Evolutionary conservation across 2,113 vertebrate genomes (phyloP), one percentile per base, ranked within the genome.

Genomic region (Dicrurus megarhynchus): DNA sequence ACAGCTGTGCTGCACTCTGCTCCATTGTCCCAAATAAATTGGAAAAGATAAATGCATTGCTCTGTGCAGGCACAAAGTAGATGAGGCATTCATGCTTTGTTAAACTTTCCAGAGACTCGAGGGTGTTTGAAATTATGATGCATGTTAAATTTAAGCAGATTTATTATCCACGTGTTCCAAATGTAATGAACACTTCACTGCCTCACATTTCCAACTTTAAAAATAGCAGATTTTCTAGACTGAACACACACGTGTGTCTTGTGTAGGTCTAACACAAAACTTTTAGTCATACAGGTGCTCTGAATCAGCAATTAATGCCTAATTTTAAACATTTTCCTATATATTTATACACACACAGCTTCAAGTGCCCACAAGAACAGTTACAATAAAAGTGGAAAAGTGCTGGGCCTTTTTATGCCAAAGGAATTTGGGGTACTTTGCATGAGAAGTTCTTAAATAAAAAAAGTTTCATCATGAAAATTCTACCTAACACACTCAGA

Each of bases 81-180:
- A 76, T 33, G 60, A 64, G 93, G 65, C 73, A 80, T 95, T 94
- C 88, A 85, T 86, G 89, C 89, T 74, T 93, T 93, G 82, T 90
- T 95, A 80, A 93, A 93, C 89, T 85, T 90, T 21, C 60, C 87
- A 94, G 89, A 67, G 75, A 95, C 93, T 95, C 30, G 18, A 94
- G 84, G 93, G 91, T 95, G 82, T 95, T 91, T 81, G 76, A 93
- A 95, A 95, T 89, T 88, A 92, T 74, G 82, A 94, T 93, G 93
- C 83, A 69, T 93, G 90, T 92, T 92, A 93, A 87, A 92, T 90
- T 84, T 75, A 91, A 94, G 33, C 60, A 84, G 85, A 96, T 94
- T 93, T 90, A 63, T 88, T 81, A 78, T 56, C 83, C 76, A 77
- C 13, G 32, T 87, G 92, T 37, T 77, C 50, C 17, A 1, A 87